Evolutionary conservation across 1,140 invertebrate species (phyloP).

Genomic region (Arion vulgaris): DNA sequence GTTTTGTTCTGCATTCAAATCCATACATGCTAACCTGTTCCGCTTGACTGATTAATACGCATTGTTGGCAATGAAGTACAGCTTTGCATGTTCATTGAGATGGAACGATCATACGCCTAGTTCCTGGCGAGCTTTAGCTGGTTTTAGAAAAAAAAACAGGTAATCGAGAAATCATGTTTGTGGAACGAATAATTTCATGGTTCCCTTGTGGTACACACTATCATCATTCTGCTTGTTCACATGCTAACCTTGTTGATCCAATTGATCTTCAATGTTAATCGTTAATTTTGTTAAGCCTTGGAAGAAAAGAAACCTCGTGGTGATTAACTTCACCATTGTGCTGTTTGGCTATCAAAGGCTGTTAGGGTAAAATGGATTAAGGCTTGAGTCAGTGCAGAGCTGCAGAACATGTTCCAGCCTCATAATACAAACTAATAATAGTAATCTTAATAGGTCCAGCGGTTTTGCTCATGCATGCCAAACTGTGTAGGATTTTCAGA

Average conservation of each 20-base stretch:
- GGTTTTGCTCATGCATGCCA: too few relatives aligned
- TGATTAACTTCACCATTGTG: neutral
- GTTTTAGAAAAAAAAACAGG: neutral
- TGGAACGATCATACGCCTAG: neutral
- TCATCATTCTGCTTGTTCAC: neutral
- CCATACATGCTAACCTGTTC: neutral
- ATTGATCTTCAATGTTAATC: neutral
- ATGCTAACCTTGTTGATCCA: neutral
- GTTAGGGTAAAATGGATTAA: neutral
- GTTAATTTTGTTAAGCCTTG: neutral
- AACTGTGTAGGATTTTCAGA: too few relatives aligned
- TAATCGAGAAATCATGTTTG: constrained; percentile 1
- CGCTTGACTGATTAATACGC: neutral
- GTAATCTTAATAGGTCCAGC: too few relatives aligned
- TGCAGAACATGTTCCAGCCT: too few relatives aligned
- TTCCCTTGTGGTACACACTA: neutral
- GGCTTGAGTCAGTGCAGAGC: neutral
- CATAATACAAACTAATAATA: too few relatives aligned
- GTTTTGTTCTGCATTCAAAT: neutral
- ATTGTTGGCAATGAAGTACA: neutral
- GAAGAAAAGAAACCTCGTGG: neutral
- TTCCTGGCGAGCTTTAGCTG: neutral
- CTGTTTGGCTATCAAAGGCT: neutral
- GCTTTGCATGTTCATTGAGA: neutral
- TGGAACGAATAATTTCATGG: neutral